Base-by-base conservation (phyloP, 2,797 vertebrate species). In the Dallia pectoralis region DNA sequence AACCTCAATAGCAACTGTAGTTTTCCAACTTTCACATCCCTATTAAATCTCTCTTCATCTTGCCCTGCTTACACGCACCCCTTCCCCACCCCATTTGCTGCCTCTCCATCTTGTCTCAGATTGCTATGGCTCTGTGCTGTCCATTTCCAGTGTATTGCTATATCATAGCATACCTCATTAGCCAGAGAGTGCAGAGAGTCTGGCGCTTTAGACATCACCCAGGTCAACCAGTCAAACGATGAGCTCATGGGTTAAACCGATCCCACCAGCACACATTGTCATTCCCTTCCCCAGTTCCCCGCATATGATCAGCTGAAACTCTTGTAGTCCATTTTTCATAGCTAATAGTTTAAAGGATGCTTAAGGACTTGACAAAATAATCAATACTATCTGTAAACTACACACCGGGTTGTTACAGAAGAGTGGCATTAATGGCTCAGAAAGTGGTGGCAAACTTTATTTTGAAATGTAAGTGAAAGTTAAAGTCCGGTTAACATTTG, bases 201-300 rank as follows among this genome's bases (percentile, higher is more conserved):
- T 49, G 16, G 29, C 27, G 51, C 67, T 47, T 69, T 25, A 69
- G 47, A 69, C 67, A 67, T 19, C 36, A 67, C 66, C 14, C n/a
- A n/a, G 7, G 12, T 33, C 33, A 47, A 6, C 33, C 11, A n/a
- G 36, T 47, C 44, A 16, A 11, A 49, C 29, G 44, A 69, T 69
- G 67, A 69, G 67, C 67, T 69, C 67, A 69, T 48, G 44, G 29
- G 67, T 69, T 69, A 49, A 69, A 25, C 16, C 30, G 29, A 51
- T 69, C 67, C 16, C 67, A 49, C 67, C 44, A 30, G 12, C 15
- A 16, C 25, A 69, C 15, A 27, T 29, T 4, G 25, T 25, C 3
- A 47, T 25, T 15, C n/a, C 22, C 22, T 4, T 22, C 15, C 36
- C 65, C 62, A 12, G 16, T 22, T 1, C 19, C 32, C 33, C 19